Evolutionary conservation across 2,888 invertebrate species (phyloP), one percentile per base, ranked within the genome.

Genomic region (Kuschelorhynchus macadamiae): DNA sequence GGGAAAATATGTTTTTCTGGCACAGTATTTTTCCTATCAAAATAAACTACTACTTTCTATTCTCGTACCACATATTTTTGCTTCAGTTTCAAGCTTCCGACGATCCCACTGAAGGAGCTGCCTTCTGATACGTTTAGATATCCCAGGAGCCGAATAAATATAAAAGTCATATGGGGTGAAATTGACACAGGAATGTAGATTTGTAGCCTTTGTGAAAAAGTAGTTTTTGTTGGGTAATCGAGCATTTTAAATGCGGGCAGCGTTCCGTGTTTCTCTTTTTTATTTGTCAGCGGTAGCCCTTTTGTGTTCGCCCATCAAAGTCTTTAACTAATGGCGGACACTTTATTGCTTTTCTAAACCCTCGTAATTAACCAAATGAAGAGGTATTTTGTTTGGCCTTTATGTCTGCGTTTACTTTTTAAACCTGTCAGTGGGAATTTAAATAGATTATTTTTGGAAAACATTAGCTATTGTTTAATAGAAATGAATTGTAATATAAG

Each of bases 141-240:
- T 44, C 46, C 49, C 39, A 11, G 20, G 12, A 50, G 50, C 50
- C 18, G 33, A 50, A 50, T 50, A 50, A 50, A 50, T 50, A 50
- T 33, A 50, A 50, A 50, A 17, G 36, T 33, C 20, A 16, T 32
- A 50, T 50, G 50, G 50, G 50, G 18, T 18, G 36, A 50, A n/a
- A 50, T 50, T 50, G 50, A 50, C 20, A 50, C 18, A 20, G 25
- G 12, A 3, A 50, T 17, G 39, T 39, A 39, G 16, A 39, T 39
- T 39, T 39, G 12, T 39, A n/a, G 39, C 39, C 12, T 39, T 12
- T 39, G n/a, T 32, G 32, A 30, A 47, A 50, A 50, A 50, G 17
- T 50, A 1, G 20, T 18, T 18, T 12, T 18, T 50, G n/a, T 25
- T 18, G 17, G 20, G 33, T 36, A 33, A 36, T 50, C 18, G 17